Base-by-base conservation (phyloP, 2,797 vertebrate genomes). In the Psittacula derbiana region DNA sequence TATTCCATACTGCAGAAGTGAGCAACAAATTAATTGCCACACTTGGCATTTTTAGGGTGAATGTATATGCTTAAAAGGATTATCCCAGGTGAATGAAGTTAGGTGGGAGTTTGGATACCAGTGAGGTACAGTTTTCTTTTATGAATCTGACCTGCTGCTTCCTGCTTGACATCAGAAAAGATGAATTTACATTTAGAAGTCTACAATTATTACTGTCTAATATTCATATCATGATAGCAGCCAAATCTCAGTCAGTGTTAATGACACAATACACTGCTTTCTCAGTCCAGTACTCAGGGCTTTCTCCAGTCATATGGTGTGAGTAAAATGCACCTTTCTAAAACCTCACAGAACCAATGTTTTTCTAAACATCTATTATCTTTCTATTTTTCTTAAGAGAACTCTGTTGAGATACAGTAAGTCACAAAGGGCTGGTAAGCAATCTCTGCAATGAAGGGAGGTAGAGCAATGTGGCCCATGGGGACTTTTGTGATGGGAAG, bases 341-440 rank as follows among this genome's bases (percentile, higher is more conserved):
- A 96, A 90, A 62, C 83, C 43, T 94, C 86, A 69, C 46, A 71
- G 81, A 94, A 86, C 55, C 64, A 79, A 6, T 75, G 31, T 49
- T 92, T 84, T 93, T 80, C 85, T 86, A 90, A 95, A 95, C 66
- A 83, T 89, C 82, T 96, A 80, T 58, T 80, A 89, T 83, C 28
- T 81, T 49, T 55, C 31, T 74, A 2, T 66, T 97, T 98, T 97
- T 87, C 92, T 85, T 84, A 72, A 53, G 92, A 94, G 21, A 86
- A 86, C 71, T 86, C 75, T 76, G 60, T 78, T 91, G 75, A 76
- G 92, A 52, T 80, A 69, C 66, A 86, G 73, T 84, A 74, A 87
- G 90, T 96, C 86, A 92, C 74, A 30, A n/a, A 75, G 72, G 62
- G 53, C 60, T 80, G 57, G 23, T 60, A 64, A 75, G 47, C 16